Percentiles rank a stretch among this genome's conserved stretches.
Evolutionary conservation across 2,797 vertebrate species (phyloP).

Genomic region (Malurus leucopterus): DNA sequence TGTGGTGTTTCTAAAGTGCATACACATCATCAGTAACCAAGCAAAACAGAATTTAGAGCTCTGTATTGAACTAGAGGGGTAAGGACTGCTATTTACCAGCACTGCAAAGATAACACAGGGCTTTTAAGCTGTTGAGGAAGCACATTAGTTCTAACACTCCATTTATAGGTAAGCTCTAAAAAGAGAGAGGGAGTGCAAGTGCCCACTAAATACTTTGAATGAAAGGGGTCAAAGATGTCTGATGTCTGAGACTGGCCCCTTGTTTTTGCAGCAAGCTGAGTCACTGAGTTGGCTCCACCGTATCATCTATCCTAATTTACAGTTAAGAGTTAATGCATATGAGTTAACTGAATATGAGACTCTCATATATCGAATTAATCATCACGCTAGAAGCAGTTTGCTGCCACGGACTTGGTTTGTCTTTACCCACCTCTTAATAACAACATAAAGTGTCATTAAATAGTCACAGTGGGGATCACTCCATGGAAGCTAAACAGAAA

Average conservation of each 20-base stretch:
- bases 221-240: background rate
- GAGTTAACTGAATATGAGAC: background rate
- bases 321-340: background rate
- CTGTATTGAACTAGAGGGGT: background rate
- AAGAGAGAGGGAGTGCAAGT: background rate
- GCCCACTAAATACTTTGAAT: background rate
- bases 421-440: background rate
- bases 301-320: background rate
- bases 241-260: background rate
- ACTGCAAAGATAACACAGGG: background rate
- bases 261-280: background rate
- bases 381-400: background rate
- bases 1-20: background rate
- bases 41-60: background rate
- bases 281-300: background rate
- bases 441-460: background rate
- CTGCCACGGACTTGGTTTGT: background rate
- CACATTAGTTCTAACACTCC: background rate
- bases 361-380: background rate
- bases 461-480: background rate
- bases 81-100: background rate
- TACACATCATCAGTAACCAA: background rate
- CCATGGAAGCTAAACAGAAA: background rate
- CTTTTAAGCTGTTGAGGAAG: background rate
- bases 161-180: background rate